A percentile compares a stretch with the other conserved stretches of the same genome.
These are phyloP conservation scores for Anas platyrhynchos DNA, from an alignment of 2,113 vertebrate genomes.

Conservation along the genomic window DNA sequence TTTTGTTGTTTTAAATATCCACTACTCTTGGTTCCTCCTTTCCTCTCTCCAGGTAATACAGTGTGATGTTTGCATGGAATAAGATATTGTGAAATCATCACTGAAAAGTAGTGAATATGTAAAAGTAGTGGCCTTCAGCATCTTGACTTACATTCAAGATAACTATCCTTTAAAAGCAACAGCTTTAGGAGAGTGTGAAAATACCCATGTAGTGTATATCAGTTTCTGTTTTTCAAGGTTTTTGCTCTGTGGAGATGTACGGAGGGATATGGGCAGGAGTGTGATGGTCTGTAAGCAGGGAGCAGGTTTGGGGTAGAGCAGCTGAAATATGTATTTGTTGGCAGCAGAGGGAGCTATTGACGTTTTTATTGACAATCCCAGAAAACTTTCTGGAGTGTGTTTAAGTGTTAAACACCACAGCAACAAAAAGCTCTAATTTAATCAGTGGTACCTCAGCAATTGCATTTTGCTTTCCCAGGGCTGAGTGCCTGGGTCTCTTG, in stretches of 20 bases:
- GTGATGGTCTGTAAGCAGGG: not conserved
- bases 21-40: not conserved
- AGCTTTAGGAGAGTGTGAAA: not conserved
- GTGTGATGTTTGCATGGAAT: not conserved
- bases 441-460: not conserved
- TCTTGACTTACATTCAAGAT: not conserved
- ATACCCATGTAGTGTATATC: not conserved
- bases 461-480: not conserved
- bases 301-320: not conserved
- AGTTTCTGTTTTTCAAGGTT: not conserved
- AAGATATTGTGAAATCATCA: not conserved
- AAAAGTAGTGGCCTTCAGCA: not conserved
- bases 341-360: conserved; percentile 60
- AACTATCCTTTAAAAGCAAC: not conserved
- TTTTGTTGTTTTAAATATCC: not conserved
- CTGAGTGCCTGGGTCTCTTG: not conserved
- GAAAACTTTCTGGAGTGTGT: not conserved
- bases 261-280: not conserved
- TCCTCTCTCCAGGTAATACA: not conserved
- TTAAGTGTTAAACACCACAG: not conserved
- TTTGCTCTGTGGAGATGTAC: not conserved
- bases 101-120: not conserved
- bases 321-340: not conserved
- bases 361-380: not conserved
- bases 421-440: not conserved